These are phyloP conservation scores for Atrina japonica DNA, from an alignment of 2,888 invertebrate species.

Conservation along the genomic window DNA sequence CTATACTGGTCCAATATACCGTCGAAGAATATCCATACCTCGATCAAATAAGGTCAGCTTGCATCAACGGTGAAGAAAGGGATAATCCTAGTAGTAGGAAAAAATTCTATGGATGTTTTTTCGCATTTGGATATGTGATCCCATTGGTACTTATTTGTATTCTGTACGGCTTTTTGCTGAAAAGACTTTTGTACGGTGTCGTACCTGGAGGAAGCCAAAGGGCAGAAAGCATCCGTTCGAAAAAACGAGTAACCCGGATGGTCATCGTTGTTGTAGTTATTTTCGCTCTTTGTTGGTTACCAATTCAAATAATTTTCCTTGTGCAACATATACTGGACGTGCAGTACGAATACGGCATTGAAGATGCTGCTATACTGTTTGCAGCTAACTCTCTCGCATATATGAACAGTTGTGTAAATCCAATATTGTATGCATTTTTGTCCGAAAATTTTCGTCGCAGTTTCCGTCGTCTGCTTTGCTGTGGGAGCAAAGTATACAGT, in stretches of 20 bases:
- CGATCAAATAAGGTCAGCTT: constrained; percentile 68
- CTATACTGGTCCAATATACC: constrained; percentile 72
- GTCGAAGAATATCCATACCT: constrained; percentile 79
- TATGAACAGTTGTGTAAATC: constrained; percentile 97
- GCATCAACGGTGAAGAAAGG: constrained; percentile 58
- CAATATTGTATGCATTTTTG: constrained; percentile 95
- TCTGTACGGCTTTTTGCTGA: constrained; percentile 94
- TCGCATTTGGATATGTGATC: constrained; percentile 92
- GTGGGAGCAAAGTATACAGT: constrained; percentile 54
- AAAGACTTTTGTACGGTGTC: constrained; percentile 90
- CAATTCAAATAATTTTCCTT: constrained; percentile 88
- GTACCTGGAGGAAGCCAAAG: constrained; percentile 87
- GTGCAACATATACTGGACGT: constrained; percentile 86
- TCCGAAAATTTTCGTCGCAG: constrained; percentile 97
- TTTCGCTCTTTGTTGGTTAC: constrained; percentile 96
- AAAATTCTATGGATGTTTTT: constrained; percentile 82
- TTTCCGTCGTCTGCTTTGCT: constrained; percentile 83
- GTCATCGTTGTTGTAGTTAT: constrained; percentile 94
- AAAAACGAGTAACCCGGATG: constrained; percentile 94
- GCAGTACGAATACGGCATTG: constrained; percentile 24
- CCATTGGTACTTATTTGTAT: constrained; percentile 93
- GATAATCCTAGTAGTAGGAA: constrained; percentile 33
- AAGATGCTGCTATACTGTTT: constrained; percentile 82
- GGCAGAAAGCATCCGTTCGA: constrained; percentile 90
- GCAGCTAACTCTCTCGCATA: constrained; percentile 85